Percentiles rank a stretch among this genome's conserved stretches.
phyloP scores from a whole-genome alignment of 2,113 vertebrate species.

The Ictalurus furcatus region DNA sequence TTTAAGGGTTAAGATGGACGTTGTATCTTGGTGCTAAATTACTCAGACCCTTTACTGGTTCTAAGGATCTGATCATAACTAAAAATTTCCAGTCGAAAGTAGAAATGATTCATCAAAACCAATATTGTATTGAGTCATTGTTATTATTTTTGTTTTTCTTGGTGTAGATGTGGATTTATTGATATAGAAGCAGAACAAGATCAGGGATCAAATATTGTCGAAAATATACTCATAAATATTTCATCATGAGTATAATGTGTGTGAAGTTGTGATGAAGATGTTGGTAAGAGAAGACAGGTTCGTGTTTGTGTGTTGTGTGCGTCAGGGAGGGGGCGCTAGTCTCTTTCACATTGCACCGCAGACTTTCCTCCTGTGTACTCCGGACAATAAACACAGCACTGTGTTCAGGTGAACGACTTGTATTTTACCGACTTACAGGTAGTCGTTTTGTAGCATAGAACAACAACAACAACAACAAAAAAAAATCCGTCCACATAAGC shows the following conservation, averaged over 20 bases:
- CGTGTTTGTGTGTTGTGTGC: background rate
- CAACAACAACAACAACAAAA: background rate
- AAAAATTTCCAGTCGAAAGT: background rate
- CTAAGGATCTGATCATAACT: background rate
- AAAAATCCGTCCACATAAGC: background rate
- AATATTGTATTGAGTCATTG: background rate
- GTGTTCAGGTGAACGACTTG: conserved; percentile 50
- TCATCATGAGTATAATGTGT: background rate
- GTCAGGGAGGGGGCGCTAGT: conserved; percentile 60
- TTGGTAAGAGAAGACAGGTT: background rate
- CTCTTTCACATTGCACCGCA: conserved; percentile 45
- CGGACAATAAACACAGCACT: conserved; percentile 36
- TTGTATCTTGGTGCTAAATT: background rate
- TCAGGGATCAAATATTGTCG: background rate
- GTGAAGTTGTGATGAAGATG: background rate
- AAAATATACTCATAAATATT: background rate
- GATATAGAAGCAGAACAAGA: background rate
- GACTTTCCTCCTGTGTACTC: conserved; percentile 44
- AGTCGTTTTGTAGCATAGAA: background rate
- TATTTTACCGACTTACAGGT: background rate
- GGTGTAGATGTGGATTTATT: background rate
- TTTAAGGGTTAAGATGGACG: background rate
- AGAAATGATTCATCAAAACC: background rate
- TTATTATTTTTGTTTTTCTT: background rate
- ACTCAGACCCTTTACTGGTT: background rate